phyloP scores from a whole-genome alignment of 2,888 invertebrate species.

The Aromia moschata region DNA sequence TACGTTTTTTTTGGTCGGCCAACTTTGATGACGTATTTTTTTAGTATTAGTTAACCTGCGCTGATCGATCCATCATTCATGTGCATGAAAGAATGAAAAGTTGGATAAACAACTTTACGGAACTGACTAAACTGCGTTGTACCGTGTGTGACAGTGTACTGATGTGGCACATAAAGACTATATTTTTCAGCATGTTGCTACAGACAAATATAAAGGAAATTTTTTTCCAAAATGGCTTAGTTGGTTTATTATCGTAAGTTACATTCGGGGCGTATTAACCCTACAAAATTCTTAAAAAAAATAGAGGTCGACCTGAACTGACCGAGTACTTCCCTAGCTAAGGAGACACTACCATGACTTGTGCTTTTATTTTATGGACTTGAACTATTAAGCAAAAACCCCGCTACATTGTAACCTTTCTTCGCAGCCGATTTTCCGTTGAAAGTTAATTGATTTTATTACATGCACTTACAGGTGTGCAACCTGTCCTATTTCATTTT shows the following conservation, averaged over 20 bases:
- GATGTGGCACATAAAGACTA: too few relatives aligned
- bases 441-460: constrained; percentile 56
- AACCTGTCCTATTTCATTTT: constrained; percentile 56
- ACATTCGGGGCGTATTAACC: neutral
- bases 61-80: too few relatives aligned
- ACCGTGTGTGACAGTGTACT: too few relatives aligned
- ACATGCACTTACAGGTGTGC: constrained; percentile 56
- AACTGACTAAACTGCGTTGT: too few relatives aligned
- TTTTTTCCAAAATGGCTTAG: too few relatives aligned
- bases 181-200: too few relatives aligned
- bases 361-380: constrained; percentile 51
- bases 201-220: too few relatives aligned
- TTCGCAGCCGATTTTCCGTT: constrained; percentile 57
- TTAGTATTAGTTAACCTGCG: too few relatives aligned
- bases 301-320: constrained; percentile 38
- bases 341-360: constrained; percentile 53
- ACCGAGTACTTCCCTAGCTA: constrained; percentile 45
- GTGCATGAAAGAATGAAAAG: too few relatives aligned
- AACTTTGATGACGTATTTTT: too few relatives aligned
- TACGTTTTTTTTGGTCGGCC: too few relatives aligned
- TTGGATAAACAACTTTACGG: too few relatives aligned
- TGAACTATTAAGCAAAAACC: constrained; percentile 45
- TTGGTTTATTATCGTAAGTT: neutral
- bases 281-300: constrained; percentile 20
- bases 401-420: constrained; percentile 49